Percentiles rank a stretch among this genome's conserved stretches.
phyloP scores from a whole-genome alignment of 2,797 vertebrate genomes.

The Manis javanica region DNA sequence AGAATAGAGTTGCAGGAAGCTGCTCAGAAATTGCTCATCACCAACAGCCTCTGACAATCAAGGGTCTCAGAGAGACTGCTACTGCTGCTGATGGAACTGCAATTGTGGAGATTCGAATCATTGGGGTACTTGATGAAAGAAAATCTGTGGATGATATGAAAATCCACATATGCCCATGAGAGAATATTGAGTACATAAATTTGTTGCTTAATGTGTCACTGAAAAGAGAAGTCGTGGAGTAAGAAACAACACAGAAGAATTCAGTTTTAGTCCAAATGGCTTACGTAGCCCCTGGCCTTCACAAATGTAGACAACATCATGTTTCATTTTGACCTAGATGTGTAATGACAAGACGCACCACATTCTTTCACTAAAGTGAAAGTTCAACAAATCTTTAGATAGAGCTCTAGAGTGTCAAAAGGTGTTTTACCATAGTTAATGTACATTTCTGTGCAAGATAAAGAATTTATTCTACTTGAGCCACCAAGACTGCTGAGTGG shows the following conservation, averaged over 20 bases:
- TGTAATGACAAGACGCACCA: background rate
- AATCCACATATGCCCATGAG: background rate
- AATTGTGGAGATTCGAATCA: background rate
- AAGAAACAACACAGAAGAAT: background rate
- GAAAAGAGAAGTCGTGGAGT: background rate
- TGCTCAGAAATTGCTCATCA: background rate
- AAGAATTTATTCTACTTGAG: background rate
- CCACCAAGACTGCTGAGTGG: background rate
- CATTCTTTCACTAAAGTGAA: background rate
- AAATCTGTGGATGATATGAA: background rate
- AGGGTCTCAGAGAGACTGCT: background rate
- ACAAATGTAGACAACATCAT: background rate
- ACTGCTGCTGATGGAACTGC: background rate
- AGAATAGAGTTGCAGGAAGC: background rate
- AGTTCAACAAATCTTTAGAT: background rate
- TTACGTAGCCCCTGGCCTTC: background rate
- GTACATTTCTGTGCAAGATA: background rate
- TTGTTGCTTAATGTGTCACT: background rate
- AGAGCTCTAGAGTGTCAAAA: background rate
- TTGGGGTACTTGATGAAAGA: background rate
- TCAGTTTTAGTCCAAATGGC: background rate
- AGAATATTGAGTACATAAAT: background rate
- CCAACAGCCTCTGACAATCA: background rate
- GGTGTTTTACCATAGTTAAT: background rate
- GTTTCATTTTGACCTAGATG: background rate